Conservation (phyloP, 2,888 invertebrate genomes). For the Matsumyia berberina region DNA sequence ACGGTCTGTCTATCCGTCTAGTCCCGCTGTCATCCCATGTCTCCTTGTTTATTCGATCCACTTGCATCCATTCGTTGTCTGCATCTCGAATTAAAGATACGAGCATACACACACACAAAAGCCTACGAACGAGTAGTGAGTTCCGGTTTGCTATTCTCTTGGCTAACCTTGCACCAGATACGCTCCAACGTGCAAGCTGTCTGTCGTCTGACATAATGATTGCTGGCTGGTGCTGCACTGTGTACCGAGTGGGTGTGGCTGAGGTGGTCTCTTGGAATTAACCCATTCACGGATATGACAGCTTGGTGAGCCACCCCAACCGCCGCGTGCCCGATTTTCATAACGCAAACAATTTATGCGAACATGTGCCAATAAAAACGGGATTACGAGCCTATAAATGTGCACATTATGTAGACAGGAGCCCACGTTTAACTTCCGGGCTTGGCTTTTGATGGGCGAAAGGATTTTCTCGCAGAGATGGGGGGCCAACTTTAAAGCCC, state of each 20-base stretch:
- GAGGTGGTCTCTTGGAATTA: conserved; percentile 46
- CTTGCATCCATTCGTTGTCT: conserved; percentile 49
- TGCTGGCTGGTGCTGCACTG: conserved; percentile 4
- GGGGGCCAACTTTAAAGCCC: conserved; percentile 21
- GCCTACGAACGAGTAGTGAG: conserved; percentile 10
- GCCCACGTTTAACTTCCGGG: conserved; percentile 46
- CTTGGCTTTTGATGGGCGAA: conserved; percentile 34
- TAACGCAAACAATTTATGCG: conserved; percentile 40
- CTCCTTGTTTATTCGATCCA: conserved; percentile 51
- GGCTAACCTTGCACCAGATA: conserved; percentile 70
- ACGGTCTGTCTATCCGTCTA: conserved; percentile 36
- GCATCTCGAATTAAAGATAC: conserved; percentile 16
- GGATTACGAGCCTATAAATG: conserved; percentile 60
- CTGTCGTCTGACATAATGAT: conserved; percentile 56
- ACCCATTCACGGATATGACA: conserved; percentile 67
- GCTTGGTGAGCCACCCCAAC: conserved; percentile 10
- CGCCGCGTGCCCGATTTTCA: conserved; percentile 33
- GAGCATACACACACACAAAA: conserved; percentile 29
- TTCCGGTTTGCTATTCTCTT: conserved; percentile 62
- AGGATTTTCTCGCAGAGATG: conserved; percentile 25
- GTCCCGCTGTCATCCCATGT: conserved; percentile 11
- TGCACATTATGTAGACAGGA: conserved; percentile 10
- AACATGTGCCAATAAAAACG: conserved; percentile 57
- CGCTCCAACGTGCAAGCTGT: conserved; percentile 23
- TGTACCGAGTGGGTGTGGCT: conserved; percentile 53